phyloP scores from a whole-genome alignment of 2,113 vertebrate species.

The Garra rufa region DNA sequence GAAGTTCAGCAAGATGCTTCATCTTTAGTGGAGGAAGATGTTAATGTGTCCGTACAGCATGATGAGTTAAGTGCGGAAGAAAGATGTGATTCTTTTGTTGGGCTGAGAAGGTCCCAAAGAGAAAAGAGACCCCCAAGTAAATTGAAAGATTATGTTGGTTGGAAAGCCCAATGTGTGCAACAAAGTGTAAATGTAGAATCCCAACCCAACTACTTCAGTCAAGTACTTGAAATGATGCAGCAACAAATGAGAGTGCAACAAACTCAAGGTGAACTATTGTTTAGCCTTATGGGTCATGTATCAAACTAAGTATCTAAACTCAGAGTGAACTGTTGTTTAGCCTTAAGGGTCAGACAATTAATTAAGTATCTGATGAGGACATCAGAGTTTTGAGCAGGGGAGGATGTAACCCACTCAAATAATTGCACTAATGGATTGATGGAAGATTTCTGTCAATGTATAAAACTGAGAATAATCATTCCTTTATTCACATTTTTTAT shows the following conservation, averaged over 20 bases:
- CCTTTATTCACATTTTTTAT: no score
- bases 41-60: background rate
- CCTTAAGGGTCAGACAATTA: background rate
- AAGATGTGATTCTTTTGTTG: background rate
- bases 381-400: background rate
- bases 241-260: background rate
- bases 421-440: no score
- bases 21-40: background rate
- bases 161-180: background rate
- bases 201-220: background rate
- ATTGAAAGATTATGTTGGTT: background rate
- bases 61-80: background rate
- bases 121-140: background rate
- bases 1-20: background rate
- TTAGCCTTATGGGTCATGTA: background rate
- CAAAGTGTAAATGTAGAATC: background rate
- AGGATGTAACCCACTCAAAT: no score
- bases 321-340: background rate
- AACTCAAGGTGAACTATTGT: slow-evolving; percentile 9
- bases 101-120: background rate
- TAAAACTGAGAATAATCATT: no score
- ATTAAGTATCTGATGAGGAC: background rate
- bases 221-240: slow-evolving; percentile 12
- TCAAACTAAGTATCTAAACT: background rate
- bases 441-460: no score